Percentiles rank a stretch among this genome's conserved stretches.
Evolutionary conservation across 92 coral and sea anemone species (phyloP).

Genomic region (Metridium senile): DNA sequence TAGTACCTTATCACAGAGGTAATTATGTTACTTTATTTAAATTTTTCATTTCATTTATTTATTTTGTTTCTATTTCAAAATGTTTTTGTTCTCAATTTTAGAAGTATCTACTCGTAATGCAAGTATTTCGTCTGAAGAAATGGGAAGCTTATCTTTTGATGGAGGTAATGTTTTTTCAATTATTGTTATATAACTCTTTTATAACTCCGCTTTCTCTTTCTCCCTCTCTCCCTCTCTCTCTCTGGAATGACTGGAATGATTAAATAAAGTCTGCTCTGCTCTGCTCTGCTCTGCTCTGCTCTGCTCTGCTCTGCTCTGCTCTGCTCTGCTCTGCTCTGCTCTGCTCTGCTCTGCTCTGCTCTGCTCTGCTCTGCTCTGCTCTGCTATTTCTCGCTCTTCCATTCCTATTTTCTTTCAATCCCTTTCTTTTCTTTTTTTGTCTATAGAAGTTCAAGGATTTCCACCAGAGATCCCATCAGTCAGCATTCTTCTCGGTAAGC

Average conservation of each 20-base stretch:
- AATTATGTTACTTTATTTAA: too few relatives aligned
- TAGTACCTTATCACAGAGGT: too few relatives aligned
- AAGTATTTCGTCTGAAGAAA: not conserved
- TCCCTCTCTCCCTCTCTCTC: too few relatives aligned
- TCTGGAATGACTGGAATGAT: too few relatives aligned
- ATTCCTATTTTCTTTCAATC: not conserved
- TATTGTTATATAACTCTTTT: not conserved
- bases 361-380: too few relatives aligned
- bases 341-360: too few relatives aligned
- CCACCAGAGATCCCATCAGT: constrained; percentile 35
- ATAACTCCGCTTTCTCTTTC: not conserved
- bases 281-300: too few relatives aligned
- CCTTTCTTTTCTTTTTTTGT: not conserved
- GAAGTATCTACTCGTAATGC: not conserved
- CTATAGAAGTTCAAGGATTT: not conserved
- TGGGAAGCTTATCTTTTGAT: not conserved
- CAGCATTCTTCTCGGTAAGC: constrained; percentile 70
- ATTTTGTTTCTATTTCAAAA: not conserved
- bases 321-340: too few relatives aligned
- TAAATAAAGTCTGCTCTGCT: too few relatives aligned
- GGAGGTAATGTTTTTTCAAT: not conserved
- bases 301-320: too few relatives aligned
- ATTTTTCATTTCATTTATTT: too few relatives aligned
- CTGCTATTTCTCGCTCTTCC: too few relatives aligned
- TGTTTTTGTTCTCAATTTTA: not conserved